Evolutionary conservation across 2,888 invertebrate species (phyloP).

Genomic region (Ornithoptera priamus): DNA sequence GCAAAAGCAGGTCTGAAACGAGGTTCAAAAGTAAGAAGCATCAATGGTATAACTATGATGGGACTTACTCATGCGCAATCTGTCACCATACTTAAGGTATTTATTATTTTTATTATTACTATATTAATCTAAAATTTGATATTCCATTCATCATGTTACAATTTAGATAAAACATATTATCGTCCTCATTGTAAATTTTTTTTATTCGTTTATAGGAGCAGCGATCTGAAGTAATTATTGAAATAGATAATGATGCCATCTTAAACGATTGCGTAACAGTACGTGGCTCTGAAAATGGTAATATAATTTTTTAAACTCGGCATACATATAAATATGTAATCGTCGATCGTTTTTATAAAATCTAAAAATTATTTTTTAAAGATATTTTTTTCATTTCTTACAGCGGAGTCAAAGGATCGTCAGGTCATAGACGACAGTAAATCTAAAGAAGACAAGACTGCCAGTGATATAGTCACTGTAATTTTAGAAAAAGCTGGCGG

Average conservation of each 20-base stretch:
- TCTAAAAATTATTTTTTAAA: not conserved
- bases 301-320: not conserved
- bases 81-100: constrained; percentile 90
- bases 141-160: not conserved
- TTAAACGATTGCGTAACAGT: constrained; percentile 50
- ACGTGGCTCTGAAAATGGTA: constrained; percentile 75
- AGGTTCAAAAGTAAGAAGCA: constrained; percentile 93
- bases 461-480: constrained; percentile 63
- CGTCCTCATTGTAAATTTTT: not conserved
- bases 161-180: not conserved
- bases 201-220: constrained; percentile 80
- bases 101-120: not conserved
- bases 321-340: no score
- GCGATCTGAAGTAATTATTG: constrained; percentile 88
- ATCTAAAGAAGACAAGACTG: constrained; percentile 37
- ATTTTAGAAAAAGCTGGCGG: constrained; percentile 79
- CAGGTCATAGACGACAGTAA: constrained; percentile 40
- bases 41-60: constrained; percentile 91
- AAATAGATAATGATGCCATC: constrained; percentile 81
- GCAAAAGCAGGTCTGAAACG: constrained; percentile 92
- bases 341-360: not conserved
- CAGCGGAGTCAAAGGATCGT: constrained; percentile 72
- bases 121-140: not conserved
- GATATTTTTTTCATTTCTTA: constrained; percentile 28
- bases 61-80: constrained; percentile 94